Conservation (phyloP, 2,888 invertebrate genomes). For the Agonopterix alstromeriana region DNA sequence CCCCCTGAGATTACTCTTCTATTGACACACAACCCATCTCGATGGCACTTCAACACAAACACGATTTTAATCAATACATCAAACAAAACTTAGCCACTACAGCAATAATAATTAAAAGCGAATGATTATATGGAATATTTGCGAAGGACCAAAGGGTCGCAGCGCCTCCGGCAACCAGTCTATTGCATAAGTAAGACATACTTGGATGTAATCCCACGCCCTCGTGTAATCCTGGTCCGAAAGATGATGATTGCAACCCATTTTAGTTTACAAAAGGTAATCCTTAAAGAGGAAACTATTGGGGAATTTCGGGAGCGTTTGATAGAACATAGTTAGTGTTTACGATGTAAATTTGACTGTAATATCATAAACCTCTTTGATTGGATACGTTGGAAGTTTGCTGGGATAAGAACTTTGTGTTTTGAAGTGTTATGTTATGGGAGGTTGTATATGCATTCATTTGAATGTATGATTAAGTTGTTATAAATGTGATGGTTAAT, state of each 20-base stretch:
- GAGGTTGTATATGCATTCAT: not conserved
- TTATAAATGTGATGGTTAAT: no score
- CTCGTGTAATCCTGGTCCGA: conserved; percentile 62
- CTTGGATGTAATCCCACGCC: conserved; percentile 44
- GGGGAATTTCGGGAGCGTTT: conserved; percentile 53
- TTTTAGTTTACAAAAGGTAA: conserved; percentile 77
- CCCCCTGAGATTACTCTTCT: conserved; percentile 25
- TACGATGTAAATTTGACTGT: conserved; percentile 72
- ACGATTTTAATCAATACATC: conserved; percentile 75
- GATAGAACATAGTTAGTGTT: conserved; percentile 56
- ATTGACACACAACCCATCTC: conserved; percentile 46
- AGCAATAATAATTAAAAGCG: conserved; percentile 76
- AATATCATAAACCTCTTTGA: conserved; percentile 74
- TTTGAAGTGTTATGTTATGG: not conserved
- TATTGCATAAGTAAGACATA: conserved; percentile 27
- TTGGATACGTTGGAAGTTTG: conserved; percentile 56
- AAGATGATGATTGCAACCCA: conserved; percentile 73
- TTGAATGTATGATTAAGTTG: no score
- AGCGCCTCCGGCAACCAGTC: conserved; percentile 46
- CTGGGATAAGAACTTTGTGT: conserved; percentile 29
- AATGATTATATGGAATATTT: conserved; percentile 74
- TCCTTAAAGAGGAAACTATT: conserved; percentile 67
- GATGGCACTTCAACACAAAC: conserved; percentile 66
- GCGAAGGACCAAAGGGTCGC: conserved; percentile 60
- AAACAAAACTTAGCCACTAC: conserved; percentile 68